A percentile compares a stretch with the other conserved stretches of the same genome.
Evolutionary conservation across 2,113 vertebrate species (phyloP).

Genomic region (Zosterops hypoxanthus): DNA sequence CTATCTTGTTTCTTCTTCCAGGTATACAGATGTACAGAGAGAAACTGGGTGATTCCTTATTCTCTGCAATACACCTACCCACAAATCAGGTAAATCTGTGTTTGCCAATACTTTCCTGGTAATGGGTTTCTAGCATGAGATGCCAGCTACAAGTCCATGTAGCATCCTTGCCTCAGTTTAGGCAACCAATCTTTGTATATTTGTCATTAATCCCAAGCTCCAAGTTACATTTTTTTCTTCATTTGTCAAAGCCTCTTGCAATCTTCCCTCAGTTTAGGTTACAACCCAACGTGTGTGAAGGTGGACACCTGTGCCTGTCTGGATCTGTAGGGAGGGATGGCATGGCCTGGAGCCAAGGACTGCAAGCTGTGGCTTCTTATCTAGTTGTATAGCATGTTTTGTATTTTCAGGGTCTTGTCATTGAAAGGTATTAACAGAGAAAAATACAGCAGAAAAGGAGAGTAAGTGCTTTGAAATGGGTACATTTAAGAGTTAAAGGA

Average conservation of each 20-base stretch:
- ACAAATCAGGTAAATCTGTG: neutral
- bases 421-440: neutral
- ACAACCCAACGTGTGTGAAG: rapidly evolving
- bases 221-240: neutral
- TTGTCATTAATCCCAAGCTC: neutral
- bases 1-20: neutral
- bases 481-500: neutral
- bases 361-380: neutral
- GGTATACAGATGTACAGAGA: neutral
- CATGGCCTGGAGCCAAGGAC: neutral
- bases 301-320: neutral
- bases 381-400: neutral
- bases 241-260: neutral
- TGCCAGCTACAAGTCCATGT: neutral
- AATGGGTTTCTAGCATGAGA: neutral
- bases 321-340: neutral
- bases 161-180: neutral
- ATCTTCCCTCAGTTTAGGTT: neutral
- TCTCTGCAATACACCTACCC: neutral
- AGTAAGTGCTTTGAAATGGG: neutral
- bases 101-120: neutral
- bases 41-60: neutral
- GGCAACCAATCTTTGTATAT: neutral
- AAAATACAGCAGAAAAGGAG: neutral
- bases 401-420: neutral